These are phyloP conservation scores for Dinocampus coccinellae DNA, from an alignment of 2,888 invertebrate genomes.

Conservation along the genomic window DNA sequence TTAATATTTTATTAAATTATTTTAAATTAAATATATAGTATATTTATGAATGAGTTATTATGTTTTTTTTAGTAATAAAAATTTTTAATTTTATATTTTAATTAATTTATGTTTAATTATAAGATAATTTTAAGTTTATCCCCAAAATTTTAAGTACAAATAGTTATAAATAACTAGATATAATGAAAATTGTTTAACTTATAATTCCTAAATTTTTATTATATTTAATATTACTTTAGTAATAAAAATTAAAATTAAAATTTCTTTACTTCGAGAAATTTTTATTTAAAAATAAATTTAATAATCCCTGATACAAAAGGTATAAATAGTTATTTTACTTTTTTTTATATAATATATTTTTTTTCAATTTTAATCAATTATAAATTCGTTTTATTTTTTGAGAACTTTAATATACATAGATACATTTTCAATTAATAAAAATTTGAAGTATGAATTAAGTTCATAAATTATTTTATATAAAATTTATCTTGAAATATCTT, in stretches of 20 bases:
- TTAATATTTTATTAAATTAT: slow-evolving; percentile 70
- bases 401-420: too few relatives aligned
- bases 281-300: slow-evolving; percentile 69
- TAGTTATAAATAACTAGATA: slow-evolving; percentile 76
- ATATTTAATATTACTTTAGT: slow-evolving; percentile 75
- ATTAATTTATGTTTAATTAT: slow-evolving; percentile 73
- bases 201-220: slow-evolving; percentile 76
- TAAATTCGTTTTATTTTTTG: too few relatives aligned
- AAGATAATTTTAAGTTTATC: slow-evolving; percentile 74
- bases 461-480: too few relatives aligned
- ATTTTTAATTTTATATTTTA: slow-evolving; percentile 65
- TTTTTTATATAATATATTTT: slow-evolving; percentile 66
- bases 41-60: slow-evolving; percentile 69
- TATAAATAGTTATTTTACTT: slow-evolving; percentile 75
- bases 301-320: slow-evolving; percentile 83
- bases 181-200: slow-evolving; percentile 77
- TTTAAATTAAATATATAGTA: slow-evolving; percentile 69
- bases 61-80: slow-evolving; percentile 70
- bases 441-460: too few relatives aligned
- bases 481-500: slow-evolving; percentile 69
- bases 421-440: too few relatives aligned
- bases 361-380: slow-evolving; percentile 70
- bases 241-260: slow-evolving; percentile 74
- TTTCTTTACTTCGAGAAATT: slow-evolving; percentile 76
- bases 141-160: slow-evolving; percentile 71